Evolutionary conservation across 2,797 vertebrate genomes (phyloP).

Genomic region (Decapterus maruadsi): DNA sequence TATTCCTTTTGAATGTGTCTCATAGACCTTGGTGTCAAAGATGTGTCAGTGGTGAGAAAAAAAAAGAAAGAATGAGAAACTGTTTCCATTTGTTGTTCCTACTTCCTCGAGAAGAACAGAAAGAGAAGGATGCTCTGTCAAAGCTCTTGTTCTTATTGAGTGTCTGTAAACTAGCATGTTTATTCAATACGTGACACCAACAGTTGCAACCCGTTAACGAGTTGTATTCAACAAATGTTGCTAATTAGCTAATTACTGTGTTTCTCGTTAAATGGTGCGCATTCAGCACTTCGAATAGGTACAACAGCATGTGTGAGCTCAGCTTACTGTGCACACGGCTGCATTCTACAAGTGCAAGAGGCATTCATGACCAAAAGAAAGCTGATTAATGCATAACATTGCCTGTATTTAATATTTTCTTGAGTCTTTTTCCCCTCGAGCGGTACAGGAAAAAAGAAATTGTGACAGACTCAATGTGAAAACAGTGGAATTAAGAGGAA

Average conservation of each 20-base stretch:
- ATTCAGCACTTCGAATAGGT: conserved; percentile 57
- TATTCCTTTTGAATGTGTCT: conserved; percentile 67
- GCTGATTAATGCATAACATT: conserved; percentile 49
- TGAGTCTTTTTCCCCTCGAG: conserved; percentile 30
- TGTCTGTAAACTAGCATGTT: conserved; percentile 62
- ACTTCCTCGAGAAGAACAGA: conserved; percentile 40
- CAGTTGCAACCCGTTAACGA: conserved; percentile 60
- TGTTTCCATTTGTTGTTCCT: conserved; percentile 60
- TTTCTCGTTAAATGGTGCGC: conserved; percentile 72
- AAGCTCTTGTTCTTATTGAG: conserved; percentile 45
- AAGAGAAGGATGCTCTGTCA: conserved; percentile 41
- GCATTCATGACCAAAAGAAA: conserved; percentile 47
- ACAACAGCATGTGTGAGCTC: conserved; percentile 45
- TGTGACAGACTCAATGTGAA: conserved; percentile 25
- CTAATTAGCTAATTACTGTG: conserved; percentile 81
- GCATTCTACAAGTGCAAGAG: conserved; percentile 35
- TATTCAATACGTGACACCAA: conserved; percentile 66
- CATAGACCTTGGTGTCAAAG: conserved; percentile 45
- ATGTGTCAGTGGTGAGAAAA: conserved; percentile 22
- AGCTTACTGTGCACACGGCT: conserved; percentile 32
- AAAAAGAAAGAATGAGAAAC: conserved; percentile 18
- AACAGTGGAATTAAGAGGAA: conserved; percentile 26
- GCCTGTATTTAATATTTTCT: conserved; percentile 53
- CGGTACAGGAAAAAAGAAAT: conserved; percentile 20
- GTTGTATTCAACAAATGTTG: conserved; percentile 72